These are phyloP conservation scores for Pipa parva DNA, from an alignment of 2,113 vertebrate species.

Conservation along the genomic window DNA sequence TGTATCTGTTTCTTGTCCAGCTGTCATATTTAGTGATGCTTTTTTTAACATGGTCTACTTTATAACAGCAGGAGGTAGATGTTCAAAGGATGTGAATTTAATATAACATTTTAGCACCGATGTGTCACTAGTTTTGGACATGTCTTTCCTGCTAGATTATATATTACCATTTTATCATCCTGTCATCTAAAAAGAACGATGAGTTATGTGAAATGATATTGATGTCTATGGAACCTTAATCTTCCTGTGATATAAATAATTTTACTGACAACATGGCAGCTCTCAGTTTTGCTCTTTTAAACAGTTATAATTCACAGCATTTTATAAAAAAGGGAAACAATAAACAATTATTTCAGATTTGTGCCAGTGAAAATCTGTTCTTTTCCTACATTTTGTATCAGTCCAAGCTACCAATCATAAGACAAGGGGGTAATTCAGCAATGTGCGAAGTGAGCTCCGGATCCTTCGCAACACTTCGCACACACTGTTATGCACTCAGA, in stretches of 20 bases:
- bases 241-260: slow-evolving; percentile 11
- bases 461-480: too few relatives aligned
- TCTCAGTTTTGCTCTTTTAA: neutral
- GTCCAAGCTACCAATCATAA: too few relatives aligned
- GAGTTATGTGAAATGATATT: slow-evolving; percentile 29
- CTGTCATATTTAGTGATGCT: slow-evolving; percentile 22
- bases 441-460: too few relatives aligned
- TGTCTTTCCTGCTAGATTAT: slow-evolving; percentile 33
- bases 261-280: slow-evolving; percentile 4
- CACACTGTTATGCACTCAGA: too few relatives aligned
- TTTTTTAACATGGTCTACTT: slow-evolving; percentile 24
- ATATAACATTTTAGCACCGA: slow-evolving; percentile 39
- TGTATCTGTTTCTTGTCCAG: slow-evolving; percentile 13
- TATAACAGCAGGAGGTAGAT: slow-evolving; percentile 32
- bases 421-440: too few relatives aligned
- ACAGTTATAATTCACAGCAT: neutral
- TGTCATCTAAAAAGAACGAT: slow-evolving; percentile 21
- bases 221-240: slow-evolving; percentile 17
- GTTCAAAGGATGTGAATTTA: slow-evolving; percentile 32
- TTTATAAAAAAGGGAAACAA: neutral
- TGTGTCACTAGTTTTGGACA: slow-evolving; percentile 28
- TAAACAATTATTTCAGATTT: neutral
- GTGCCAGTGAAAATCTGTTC: neutral
- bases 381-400: neutral
- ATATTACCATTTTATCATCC: slow-evolving; percentile 37